phyloP scores from a whole-genome alignment of 2,113 vertebrate species.

The Perccottus glenii region DNA sequence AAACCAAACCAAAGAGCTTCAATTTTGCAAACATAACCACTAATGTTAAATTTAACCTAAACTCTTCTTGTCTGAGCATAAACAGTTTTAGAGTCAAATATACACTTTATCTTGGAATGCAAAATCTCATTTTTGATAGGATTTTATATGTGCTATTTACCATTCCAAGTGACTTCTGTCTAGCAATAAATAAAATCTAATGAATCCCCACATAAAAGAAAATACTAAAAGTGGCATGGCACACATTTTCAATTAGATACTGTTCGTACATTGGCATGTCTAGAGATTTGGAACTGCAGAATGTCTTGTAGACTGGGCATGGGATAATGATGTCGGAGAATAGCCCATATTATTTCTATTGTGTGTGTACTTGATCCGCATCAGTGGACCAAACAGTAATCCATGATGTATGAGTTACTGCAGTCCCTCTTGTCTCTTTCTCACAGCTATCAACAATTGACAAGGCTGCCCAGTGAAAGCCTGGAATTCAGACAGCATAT shows the following conservation, averaged over 20 bases:
- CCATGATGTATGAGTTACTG: constrained; percentile 34
- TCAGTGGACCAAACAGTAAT: constrained; percentile 20
- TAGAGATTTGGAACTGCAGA: not conserved
- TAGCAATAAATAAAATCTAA: no score
- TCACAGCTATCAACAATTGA: constrained; percentile 57
- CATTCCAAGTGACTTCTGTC: no score
- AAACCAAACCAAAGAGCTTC: no score
- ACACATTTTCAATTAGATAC: not conserved
- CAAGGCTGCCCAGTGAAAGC: constrained; percentile 53
- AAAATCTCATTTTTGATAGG: no score
- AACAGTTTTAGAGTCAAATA: no score
- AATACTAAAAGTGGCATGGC: not conserved
- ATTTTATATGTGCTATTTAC: no score
- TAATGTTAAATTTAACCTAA: no score
- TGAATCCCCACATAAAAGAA: no score
- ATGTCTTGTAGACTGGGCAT: not conserved
- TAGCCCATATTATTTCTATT: constrained; percentile 7
- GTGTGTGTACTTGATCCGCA: constrained; percentile 14
- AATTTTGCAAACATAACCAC: no score
- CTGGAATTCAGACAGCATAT: constrained; percentile 23
- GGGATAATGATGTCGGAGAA: not conserved
- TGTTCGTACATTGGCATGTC: no score
- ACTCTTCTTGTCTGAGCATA: no score
- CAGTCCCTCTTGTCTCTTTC: constrained; percentile 14
- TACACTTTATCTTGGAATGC: no score